Conservation (phyloP, 2,888 invertebrate genomes). For the Pasiphila rectangulata region DNA sequence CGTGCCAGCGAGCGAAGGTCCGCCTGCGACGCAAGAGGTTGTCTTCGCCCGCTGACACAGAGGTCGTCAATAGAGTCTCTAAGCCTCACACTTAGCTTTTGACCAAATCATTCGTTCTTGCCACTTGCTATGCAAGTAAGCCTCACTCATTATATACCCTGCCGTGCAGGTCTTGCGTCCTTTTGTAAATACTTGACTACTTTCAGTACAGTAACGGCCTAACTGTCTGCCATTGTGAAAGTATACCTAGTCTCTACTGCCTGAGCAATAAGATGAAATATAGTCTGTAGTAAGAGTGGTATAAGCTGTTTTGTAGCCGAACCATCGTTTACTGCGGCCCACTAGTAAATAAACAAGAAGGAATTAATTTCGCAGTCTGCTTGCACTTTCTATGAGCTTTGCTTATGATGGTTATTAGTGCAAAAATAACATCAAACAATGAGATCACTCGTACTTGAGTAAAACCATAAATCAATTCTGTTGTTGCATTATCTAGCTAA, state of each 20-base stretch:
- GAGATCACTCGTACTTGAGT: neutral
- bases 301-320: slow-evolving; percentile 23
- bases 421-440: slow-evolving; percentile 37
- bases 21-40: too few species aligned
- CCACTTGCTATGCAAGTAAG: slow-evolving; percentile 56
- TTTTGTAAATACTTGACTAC: slow-evolving; percentile 66
- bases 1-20: too few species aligned
- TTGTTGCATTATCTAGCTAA: too few species aligned
- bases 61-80: too few species aligned
- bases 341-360: slow-evolving; percentile 57
- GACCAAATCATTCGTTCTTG: slow-evolving; percentile 12
- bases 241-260: slow-evolving; percentile 36
- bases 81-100: too few species aligned
- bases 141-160: slow-evolving; percentile 62
- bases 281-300: slow-evolving; percentile 26
- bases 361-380: slow-evolving; percentile 67
- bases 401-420: slow-evolving; percentile 53
- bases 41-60: too few species aligned
- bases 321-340: slow-evolving; percentile 54
- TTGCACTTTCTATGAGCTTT: slow-evolving; percentile 69
- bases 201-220: slow-evolving; percentile 35
- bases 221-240: slow-evolving; percentile 19
- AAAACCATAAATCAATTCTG: too few species aligned
- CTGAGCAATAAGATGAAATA: slow-evolving; percentile 31
- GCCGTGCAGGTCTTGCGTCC: slow-evolving; percentile 69